Evolutionary conservation across 2,888 invertebrate species (phyloP), one percentile per base, ranked within the genome.

Genomic region (Zygothrica quintamaculata): DNA sequence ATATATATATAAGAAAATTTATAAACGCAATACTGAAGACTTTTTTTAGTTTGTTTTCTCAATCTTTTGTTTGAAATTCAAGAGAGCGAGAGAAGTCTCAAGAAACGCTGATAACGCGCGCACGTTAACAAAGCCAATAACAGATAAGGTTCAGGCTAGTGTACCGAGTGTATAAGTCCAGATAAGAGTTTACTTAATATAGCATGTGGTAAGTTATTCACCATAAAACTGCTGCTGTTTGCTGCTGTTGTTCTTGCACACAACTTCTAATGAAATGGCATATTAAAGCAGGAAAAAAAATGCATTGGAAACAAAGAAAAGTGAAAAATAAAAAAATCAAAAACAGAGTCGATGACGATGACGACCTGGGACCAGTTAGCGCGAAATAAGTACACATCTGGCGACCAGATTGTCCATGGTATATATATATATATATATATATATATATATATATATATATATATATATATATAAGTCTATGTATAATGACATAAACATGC

Each of bases 21-120:
- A 13, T 55, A 31, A 18, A 8, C 40, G 25, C 37, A 47, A 47
- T 18, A 12, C 52, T 50, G 56, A 60, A 52, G 44, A 65, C 39
- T 59, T 72, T 60, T n/a, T 62, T 46, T 56, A 82, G 81, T 82
- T 82, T 82, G 81, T 81, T 81, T 84, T 85, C 81, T 82, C 85
- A 82, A 82, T 82, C 81, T 75, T 82, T 87, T 81, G 81, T 84
- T 82, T 69, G 50, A 26, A 44, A 61, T 77, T 61, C 42, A 42
- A 15, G 43, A 33, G 65, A 65, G 42, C 9, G 39, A 65, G 42
- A 8, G 39, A 15, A 39, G 29, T 31, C 39, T 39, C 37, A 18
- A 26, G 44, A 15, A 47, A 34, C 29, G 29, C 50, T 76, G 80
- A 84, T 87, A 84, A 84, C 18, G 18, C 18, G 64, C 47, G 42